A percentile compares a stretch with the other conserved stretches of the same genome.
These are phyloP conservation scores for Drosophila nebulosa DNA, from an alignment of 1,140 invertebrate species.

Conservation along the genomic window DNA sequence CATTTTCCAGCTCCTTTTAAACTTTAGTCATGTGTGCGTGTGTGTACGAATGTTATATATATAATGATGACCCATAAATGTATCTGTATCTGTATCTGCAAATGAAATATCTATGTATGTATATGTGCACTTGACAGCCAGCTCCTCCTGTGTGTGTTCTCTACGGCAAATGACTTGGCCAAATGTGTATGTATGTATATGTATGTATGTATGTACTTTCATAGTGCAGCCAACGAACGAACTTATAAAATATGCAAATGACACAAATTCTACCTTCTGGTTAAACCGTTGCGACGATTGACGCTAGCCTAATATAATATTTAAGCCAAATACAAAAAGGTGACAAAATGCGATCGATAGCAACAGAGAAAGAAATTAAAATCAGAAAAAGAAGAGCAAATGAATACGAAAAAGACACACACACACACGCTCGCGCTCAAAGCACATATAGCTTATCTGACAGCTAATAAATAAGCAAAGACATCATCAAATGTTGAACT, in stretches of 20 bases:
- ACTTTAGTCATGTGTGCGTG: not conserved
- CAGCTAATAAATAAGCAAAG: too few species aligned
- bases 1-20: not conserved
- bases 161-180: conserved; percentile 9
- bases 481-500: too few species aligned
- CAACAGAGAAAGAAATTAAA: not conserved
- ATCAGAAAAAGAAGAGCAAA: too few species aligned
- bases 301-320: not conserved
- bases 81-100: not conserved
- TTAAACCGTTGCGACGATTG: not conserved
- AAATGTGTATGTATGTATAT: not conserved
- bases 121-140: not conserved
- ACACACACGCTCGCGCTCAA: too few species aligned
- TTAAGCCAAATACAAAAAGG: not conserved
- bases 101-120: not conserved
- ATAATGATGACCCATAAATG: not conserved
- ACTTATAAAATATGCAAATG: conserved; percentile 62
- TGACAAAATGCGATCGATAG: not conserved
- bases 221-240: conserved; percentile 18
- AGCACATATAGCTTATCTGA: too few species aligned
- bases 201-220: not conserved
- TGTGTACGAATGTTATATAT: not conserved
- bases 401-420: too few species aligned
- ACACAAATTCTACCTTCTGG: conserved; percentile 28
- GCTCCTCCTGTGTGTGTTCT: not conserved